Base-by-base conservation (phyloP, 2,797 vertebrate genomes). In the Sebastes dallii region DNA sequence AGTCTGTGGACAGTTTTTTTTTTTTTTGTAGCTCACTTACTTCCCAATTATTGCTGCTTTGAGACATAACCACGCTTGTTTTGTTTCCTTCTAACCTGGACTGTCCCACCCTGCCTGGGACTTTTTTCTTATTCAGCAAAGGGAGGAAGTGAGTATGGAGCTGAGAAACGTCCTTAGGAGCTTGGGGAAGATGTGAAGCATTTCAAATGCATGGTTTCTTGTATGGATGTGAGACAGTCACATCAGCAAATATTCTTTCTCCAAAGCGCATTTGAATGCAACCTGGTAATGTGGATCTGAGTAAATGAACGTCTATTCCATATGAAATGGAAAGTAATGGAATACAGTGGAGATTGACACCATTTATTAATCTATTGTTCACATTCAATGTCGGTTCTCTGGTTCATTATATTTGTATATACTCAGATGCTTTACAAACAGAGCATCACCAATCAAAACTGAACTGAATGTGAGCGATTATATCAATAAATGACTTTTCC, bases 71-170 rank as follows among this genome's bases (percentile, higher is more conserved):
- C 69, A 59, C 39, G 70, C 72, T 81, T 90, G 78, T 92, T 89
- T 87, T 89, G 59, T 91, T 88, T 81, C 66, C 69, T 72, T 81
- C 72, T 91, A 84, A 89, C 82, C 84, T 80, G 83, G 76, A 84
- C 81, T 55, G 25, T 82, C 76, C 81, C 68, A 75, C 46, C 77
- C 64, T 83, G 72, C 86, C 77, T 85, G 83, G 84, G 71, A 82
- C 24, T 71, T 88, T 86, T 82, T 88, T 58, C 70, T 89, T 81
- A 88, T 64, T 74, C 64, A 78, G n/a, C 85, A 86, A 90, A 91
- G 80, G 86, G 71, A 83, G 79, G 81, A 89, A 81, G 90, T 93
- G 84, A 94, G 93, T 94, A 91, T 72, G 4, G 71, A 71, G 69
- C 30, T 30, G 22, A 60, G 52, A 69, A 20, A 66, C 30, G 42